phyloP scores from a whole-genome alignment of 2,888 invertebrate species.

The Polymixis flavicincta region DNA sequence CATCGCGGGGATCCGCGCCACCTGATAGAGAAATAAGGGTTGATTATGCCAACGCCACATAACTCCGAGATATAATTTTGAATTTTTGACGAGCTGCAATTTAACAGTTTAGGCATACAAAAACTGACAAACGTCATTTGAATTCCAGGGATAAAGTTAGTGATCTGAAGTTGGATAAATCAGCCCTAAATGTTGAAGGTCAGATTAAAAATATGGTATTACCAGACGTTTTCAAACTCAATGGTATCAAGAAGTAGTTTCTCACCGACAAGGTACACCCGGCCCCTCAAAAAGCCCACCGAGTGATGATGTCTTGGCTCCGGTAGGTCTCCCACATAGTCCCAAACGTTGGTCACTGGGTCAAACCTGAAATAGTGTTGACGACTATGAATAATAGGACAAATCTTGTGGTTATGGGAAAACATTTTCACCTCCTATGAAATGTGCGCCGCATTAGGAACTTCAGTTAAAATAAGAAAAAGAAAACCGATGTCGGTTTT shows the following conservation, averaged over 20 bases:
- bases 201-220: too few species aligned
- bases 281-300: slow-evolving; percentile 91
- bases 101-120: too few species aligned
- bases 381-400: background rate
- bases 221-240: too few species aligned
- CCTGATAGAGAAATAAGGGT: slow-evolving; percentile 78
- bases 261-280: slow-evolving; percentile 92
- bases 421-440: background rate
- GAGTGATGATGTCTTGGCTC: slow-evolving; percentile 93
- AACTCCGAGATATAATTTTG: too few species aligned
- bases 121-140: too few species aligned
- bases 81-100: too few species aligned
- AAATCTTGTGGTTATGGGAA: background rate
- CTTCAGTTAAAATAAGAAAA: background rate
- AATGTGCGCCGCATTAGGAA: background rate
- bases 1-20: slow-evolving; percentile 92
- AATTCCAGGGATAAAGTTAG: too few species aligned
- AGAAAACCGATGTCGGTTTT: too few species aligned
- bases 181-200: too few species aligned
- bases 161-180: too few species aligned
- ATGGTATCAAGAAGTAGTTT: background rate
- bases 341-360: slow-evolving; percentile 92
- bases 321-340: slow-evolving; percentile 92
- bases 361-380: slow-evolving; percentile 83
- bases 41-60: too few species aligned